These are phyloP conservation scores for Silvanus unidentatus DNA, from an alignment of 2,888 invertebrate genomes.

Conservation along the genomic window DNA sequence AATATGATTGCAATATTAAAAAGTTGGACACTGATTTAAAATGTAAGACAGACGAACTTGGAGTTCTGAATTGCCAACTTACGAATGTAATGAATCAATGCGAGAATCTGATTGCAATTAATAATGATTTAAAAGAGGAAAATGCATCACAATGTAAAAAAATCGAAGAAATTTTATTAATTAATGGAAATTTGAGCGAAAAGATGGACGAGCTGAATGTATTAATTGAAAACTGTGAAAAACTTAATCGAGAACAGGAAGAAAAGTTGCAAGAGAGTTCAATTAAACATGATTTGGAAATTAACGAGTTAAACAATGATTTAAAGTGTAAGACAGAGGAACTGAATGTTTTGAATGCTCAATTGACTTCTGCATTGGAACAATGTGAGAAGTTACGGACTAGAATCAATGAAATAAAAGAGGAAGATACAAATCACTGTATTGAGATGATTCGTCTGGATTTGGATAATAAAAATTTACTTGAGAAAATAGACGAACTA, in stretches of 20 bases:
- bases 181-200: neutral
- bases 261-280: neutral
- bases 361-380: too few species aligned
- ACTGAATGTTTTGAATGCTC: slow-evolving; percentile 11
- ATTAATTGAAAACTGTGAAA: neutral
- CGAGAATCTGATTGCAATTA: too few species aligned
- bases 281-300: slow-evolving; percentile 3
- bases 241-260: neutral
- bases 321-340: slow-evolving; percentile 13
- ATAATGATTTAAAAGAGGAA: too few species aligned
- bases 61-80: too few species aligned
- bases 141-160: too few species aligned
- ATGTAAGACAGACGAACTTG: slow-evolving; percentile 12
- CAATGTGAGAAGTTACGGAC: too few species aligned
- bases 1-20: slow-evolving; percentile 6
- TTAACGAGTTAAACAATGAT: slow-evolving; percentile 8
- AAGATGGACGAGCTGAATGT: neutral
- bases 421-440: too few species aligned
- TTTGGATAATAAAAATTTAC: neutral
- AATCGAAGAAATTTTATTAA: too few species aligned
- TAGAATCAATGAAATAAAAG: too few species aligned
- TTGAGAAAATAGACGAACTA: neutral
- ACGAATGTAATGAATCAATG: too few species aligned
- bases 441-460: too few species aligned
- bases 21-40: slow-evolving; percentile 12